phyloP scores from a whole-genome alignment of 1,140 invertebrate species.

The Ips nitidus region DNA sequence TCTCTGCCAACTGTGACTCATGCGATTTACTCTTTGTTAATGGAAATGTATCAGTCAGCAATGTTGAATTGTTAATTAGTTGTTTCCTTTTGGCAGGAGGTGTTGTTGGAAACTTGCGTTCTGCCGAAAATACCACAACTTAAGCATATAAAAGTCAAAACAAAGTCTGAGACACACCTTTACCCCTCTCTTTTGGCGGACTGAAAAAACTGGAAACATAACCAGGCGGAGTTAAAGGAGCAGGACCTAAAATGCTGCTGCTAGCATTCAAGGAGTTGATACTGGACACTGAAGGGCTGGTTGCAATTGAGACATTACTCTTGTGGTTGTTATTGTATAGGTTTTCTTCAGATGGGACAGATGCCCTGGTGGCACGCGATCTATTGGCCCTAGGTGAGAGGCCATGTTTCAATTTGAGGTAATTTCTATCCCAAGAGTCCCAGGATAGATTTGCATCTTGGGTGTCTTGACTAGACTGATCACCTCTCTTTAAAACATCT shows the following conservation, averaged over 20 bases:
- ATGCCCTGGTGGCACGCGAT: conserved; percentile 57
- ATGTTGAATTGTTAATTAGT: conserved; percentile 58
- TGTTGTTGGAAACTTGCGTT: conserved; percentile 72
- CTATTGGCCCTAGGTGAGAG: conserved; percentile 62
- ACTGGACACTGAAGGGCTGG: conserved; percentile 51
- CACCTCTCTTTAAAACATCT: conserved; percentile 64
- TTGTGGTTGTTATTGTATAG: conserved; percentile 57
- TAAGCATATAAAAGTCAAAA: neutral
- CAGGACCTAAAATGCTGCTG: conserved; percentile 42
- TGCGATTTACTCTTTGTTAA: conserved; percentile 90
- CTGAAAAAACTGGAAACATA: conserved; percentile 33
- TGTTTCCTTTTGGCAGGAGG: conserved; percentile 76
- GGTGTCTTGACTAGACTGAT: conserved; percentile 52
- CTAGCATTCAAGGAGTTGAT: conserved; percentile 51
- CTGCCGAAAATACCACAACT: conserved; percentile 35
- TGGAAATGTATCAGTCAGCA: conserved; percentile 55
- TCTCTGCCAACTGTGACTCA: conserved; percentile 80
- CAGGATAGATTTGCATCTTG: conserved; percentile 77
- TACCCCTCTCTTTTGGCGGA: conserved; percentile 40
- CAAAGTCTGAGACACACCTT: conserved; percentile 37
- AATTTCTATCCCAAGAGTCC: conserved; percentile 84
- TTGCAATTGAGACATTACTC: conserved; percentile 45
- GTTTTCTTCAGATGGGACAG: conserved; percentile 64
- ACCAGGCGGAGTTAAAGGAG: conserved; percentile 49
- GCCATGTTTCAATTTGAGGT: conserved; percentile 47